A percentile compares a stretch with the other conserved stretches of the same genome.
Conservation (phyloP, 2,888 invertebrate species). For the Scelioninae gen. 2 region DNA sequence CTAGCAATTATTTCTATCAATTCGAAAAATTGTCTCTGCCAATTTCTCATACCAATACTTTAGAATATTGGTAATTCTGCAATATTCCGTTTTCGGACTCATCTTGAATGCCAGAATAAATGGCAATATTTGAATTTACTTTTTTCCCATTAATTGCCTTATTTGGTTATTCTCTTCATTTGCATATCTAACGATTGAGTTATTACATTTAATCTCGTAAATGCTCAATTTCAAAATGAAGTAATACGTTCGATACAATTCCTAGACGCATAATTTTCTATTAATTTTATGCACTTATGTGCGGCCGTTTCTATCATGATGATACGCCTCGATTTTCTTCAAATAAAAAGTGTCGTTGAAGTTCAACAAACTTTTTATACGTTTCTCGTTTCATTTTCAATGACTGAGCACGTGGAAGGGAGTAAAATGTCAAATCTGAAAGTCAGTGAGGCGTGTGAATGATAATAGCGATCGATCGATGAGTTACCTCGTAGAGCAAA, state of each 20-base stretch:
- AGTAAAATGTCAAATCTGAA: conserved; percentile 55
- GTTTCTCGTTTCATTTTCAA: conserved; percentile 40
- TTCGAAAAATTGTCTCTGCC: no score
- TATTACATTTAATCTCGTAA: no score
- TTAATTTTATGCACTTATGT: conserved; percentile 26
- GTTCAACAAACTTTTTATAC: conserved; percentile 38
- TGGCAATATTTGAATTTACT: no score
- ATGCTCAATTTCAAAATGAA: not conserved
- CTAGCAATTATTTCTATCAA: no score
- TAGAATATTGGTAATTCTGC: no score
- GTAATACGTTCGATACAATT: not conserved
- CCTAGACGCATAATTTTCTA: conserved; percentile 10
- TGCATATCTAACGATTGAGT: no score
- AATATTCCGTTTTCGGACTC: no score
- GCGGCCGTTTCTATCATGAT: conserved; percentile 30
- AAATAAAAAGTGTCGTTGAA: conserved; percentile 39
- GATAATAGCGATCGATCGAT: conserved; percentile 33
- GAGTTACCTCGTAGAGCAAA: conserved; percentile 16
- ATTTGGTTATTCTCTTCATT: no score
- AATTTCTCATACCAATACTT: no score
- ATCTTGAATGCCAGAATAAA: no score
- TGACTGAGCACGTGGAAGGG: conserved; percentile 22
- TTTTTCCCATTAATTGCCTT: no score
- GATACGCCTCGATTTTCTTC: conserved; percentile 26
- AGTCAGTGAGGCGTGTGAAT: conserved; percentile 39